Conservation (phyloP, 2,888 invertebrate species). For the Heliconius ismenius region DNA sequence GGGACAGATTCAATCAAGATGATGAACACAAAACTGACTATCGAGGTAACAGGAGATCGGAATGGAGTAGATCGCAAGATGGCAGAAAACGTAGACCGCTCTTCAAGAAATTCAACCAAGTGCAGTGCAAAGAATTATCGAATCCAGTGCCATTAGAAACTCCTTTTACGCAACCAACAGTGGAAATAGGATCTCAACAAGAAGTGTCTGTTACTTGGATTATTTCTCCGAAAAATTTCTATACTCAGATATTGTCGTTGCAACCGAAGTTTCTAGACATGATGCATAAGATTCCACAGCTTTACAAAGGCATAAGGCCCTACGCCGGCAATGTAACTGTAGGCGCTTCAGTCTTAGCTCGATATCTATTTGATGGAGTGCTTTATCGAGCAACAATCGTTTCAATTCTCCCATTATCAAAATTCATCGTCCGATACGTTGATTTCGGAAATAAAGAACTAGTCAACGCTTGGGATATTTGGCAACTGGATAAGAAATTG, state of each 20-base stretch:
- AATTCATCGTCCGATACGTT: conserved; percentile 86
- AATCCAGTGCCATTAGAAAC: conserved; percentile 76
- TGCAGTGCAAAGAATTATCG: conserved; percentile 64
- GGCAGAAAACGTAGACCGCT: conserved; percentile 55
- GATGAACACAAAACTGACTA: conserved; percentile 57
- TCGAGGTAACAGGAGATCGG: conserved; percentile 53
- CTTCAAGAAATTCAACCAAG: conserved; percentile 63
- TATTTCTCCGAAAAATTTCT: conserved; percentile 87
- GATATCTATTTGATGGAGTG: conserved; percentile 86
- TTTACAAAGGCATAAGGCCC: conserved; percentile 82
- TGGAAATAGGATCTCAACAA: conserved; percentile 79
- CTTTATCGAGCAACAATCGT: conserved; percentile 86
- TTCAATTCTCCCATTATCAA: conserved; percentile 80
- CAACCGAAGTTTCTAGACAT: conserved; percentile 83
- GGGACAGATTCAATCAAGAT: conserved; percentile 57
- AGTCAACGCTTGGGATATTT: conserved; percentile 84
- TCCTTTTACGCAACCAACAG: conserved; percentile 70
- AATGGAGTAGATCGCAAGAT: conserved; percentile 63
- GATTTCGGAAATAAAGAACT: conserved; percentile 89
- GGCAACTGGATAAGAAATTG: conserved; percentile 85
- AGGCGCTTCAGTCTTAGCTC: conserved; percentile 85
- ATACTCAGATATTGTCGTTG: conserved; percentile 80
- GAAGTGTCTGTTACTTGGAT: conserved; percentile 88
- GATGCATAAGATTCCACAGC: conserved; percentile 87
- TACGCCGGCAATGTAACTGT: conserved; percentile 70